Evolutionary conservation across 2,797 vertebrate genomes (phyloP).

Genomic region (Galaxias olidus): DNA sequence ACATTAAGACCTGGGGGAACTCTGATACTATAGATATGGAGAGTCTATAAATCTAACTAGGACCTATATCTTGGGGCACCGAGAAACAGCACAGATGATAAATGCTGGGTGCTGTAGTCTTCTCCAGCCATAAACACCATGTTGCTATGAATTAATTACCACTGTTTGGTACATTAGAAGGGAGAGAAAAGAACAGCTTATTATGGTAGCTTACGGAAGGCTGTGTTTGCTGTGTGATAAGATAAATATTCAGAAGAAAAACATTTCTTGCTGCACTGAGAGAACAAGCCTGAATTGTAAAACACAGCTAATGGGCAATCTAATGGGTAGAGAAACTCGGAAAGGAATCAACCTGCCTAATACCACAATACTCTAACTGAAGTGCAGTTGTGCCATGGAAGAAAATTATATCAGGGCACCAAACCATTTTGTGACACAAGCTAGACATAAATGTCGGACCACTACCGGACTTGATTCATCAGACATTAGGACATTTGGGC

Average conservation of each 20-base stretch:
- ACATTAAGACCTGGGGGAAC: slow-evolving; percentile 51
- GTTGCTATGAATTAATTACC: slow-evolving; percentile 41
- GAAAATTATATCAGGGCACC: no score
- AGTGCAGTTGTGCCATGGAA: neutral
- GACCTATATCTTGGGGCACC: slow-evolving; percentile 53
- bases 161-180: slow-evolving; percentile 29
- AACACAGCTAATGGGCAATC: slow-evolving; percentile 27
- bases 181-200: slow-evolving; percentile 16
- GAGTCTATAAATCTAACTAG: slow-evolving; percentile 59
- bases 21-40: slow-evolving; percentile 47
- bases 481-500: no score
- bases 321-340: slow-evolving; percentile 21
- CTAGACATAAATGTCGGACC: no score
- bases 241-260: slow-evolving; percentile 18
- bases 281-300: slow-evolving; percentile 25
- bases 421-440: no score
- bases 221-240: slow-evolving; percentile 25
- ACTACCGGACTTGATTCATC: no score
- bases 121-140: slow-evolving; percentile 48
- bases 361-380: slow-evolving; percentile 1
- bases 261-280: neutral
- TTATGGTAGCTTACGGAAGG: slow-evolving; percentile 24
- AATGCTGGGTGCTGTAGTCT: slow-evolving; percentile 46
- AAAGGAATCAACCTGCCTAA: slow-evolving; percentile 14
- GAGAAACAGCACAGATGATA: slow-evolving; percentile 41